A percentile compares a stretch with the other conserved stretches of the same genome.
Evolutionary conservation across 2,888 invertebrate genomes (phyloP).

Genomic region (Nomada hirtipes): DNA sequence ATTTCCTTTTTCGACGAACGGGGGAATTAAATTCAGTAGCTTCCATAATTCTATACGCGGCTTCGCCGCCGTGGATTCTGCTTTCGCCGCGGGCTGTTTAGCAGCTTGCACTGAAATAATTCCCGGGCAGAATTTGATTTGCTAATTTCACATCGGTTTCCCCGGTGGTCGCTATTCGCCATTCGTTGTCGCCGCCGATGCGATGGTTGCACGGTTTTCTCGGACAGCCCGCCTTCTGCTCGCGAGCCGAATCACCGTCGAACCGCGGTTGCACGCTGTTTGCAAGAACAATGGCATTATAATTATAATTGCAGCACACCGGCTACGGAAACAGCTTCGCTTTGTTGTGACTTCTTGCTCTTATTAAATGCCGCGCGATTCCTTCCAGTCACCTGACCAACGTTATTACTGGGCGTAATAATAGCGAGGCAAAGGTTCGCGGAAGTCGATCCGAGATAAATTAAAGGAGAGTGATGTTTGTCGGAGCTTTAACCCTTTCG

Average conservation of each 20-base stretch:
- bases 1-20: slow-evolving; percentile 59
- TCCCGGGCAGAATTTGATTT: slow-evolving; percentile 75
- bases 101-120: slow-evolving; percentile 72
- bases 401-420: slow-evolving; percentile 65
- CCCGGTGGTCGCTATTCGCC: slow-evolving; percentile 17
- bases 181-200: neutral
- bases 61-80: slow-evolving; percentile 11
- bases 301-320: slow-evolving; percentile 74
- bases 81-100: slow-evolving; percentile 69
- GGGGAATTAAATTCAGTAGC: slow-evolving; percentile 56
- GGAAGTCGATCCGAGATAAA: slow-evolving; percentile 45
- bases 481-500: neutral
- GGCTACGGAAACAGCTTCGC: slow-evolving; percentile 68
- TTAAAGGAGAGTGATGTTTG: slow-evolving; percentile 17
- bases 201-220: slow-evolving; percentile 1
- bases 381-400: slow-evolving; percentile 50
- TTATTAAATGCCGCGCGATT: slow-evolving; percentile 70
- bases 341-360: slow-evolving; percentile 70
- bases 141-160: slow-evolving; percentile 74
- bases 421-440: slow-evolving; percentile 46
- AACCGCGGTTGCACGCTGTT: slow-evolving; percentile 22
- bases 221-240: slow-evolving; percentile 16
- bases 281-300: slow-evolving; percentile 74
- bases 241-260: slow-evolving; percentile 21
- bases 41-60: slow-evolving; percentile 30